Evolutionary conservation across 2,113 vertebrate genomes (phyloP).

Genomic region (Amia ocellicauda): DNA sequence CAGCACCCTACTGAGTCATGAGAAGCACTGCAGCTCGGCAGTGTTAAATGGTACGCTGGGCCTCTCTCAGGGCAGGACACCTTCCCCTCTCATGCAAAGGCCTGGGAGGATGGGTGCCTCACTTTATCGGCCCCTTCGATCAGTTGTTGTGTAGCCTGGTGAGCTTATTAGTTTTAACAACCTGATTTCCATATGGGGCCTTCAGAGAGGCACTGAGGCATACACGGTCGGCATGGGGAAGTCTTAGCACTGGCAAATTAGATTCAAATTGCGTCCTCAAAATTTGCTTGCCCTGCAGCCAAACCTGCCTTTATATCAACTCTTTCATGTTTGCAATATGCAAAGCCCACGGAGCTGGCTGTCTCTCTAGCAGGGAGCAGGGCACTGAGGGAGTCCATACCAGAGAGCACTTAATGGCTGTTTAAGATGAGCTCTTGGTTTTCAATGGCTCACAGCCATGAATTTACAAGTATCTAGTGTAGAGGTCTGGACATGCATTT

Average conservation of each 20-base stretch:
- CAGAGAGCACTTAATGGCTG: no score
- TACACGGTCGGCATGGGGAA: constrained; percentile 59
- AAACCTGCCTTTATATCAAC: constrained; percentile 54
- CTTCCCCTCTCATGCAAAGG: background rate
- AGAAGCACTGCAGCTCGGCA: background rate
- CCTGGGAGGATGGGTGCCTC: background rate
- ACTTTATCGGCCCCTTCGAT: constrained; percentile 8
- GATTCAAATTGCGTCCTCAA: constrained; percentile 72
- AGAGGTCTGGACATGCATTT: no score
- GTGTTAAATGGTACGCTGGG: background rate
- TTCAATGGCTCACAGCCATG: no score
- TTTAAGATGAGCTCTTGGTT: no score
- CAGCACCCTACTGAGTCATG: background rate
- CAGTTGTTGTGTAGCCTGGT: background rate
- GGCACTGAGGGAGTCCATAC: no score
- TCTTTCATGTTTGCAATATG: constrained; percentile 67
- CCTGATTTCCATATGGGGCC: constrained; percentile 61
- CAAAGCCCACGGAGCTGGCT: constrained; percentile 48
- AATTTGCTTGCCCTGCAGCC: constrained; percentile 64
- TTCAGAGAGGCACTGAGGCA: constrained; percentile 61
- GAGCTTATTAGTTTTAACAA: constrained; percentile 31
- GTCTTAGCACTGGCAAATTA: constrained; percentile 69
- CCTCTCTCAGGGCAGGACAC: background rate
- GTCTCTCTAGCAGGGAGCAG: background rate
- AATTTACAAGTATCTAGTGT: no score